Conservation (phyloP, 1,140 invertebrate genomes). For the Capitella teleta region DNA sequence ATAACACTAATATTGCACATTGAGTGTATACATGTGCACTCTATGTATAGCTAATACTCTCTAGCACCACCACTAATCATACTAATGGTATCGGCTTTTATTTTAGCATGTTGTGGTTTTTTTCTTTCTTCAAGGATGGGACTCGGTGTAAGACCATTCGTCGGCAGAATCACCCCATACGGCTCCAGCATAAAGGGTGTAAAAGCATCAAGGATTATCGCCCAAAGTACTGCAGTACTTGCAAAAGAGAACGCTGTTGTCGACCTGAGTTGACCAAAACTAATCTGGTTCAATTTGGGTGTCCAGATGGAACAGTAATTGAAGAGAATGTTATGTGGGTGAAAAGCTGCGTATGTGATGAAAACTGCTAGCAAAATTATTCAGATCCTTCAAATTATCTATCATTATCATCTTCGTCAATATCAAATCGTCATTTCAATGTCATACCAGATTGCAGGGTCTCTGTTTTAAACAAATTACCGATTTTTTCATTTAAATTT, state of each 20-base stretch:
- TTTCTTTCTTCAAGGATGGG: slow-evolving; percentile 44
- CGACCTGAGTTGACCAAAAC: slow-evolving; percentile 48
- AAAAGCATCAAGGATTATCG: slow-evolving; percentile 49
- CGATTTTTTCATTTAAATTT: no score
- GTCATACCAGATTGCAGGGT: no score
- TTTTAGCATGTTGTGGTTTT: not conserved
- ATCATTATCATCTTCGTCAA: no score
- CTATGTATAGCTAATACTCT: no score
- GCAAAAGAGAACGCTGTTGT: slow-evolving; percentile 45
- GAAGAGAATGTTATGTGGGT: slow-evolving; percentile 14
- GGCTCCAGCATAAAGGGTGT: slow-evolving; percentile 50
- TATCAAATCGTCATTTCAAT: no score
- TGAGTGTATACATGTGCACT: no score
- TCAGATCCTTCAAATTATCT: no score
- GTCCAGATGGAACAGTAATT: slow-evolving; percentile 16
- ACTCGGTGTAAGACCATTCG: slow-evolving; percentile 53
- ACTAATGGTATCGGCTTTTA: not conserved
- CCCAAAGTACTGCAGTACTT: slow-evolving; percentile 51
- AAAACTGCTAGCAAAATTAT: not conserved
- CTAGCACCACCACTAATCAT: no score
- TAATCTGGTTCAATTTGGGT: slow-evolving; percentile 44
- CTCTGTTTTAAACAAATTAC: no score
- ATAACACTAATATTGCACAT: no score
- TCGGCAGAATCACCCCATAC: slow-evolving; percentile 42
- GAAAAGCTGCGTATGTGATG: slow-evolving; percentile 12